Evolutionary conservation across 2,888 invertebrate genomes (phyloP).

Genomic region (Papilio protenor): DNA sequence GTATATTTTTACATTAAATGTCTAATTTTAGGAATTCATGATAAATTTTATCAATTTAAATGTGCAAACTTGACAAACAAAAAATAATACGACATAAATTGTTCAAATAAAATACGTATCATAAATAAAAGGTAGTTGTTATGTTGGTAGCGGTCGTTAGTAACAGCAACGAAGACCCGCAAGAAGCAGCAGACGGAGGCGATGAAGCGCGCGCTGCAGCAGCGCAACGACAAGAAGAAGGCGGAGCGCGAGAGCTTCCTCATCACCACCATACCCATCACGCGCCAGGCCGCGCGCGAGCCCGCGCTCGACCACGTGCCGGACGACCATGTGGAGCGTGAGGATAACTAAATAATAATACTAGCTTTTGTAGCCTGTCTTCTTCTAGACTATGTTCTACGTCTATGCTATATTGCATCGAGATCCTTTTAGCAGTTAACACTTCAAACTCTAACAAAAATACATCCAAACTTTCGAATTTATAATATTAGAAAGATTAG

Average conservation of each 20-base stretch:
- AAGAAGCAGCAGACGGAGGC: slow-evolving; percentile 99
- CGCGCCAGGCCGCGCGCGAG: slow-evolving; percentile 97
- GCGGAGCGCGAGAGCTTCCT: slow-evolving; percentile 98
- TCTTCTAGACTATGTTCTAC: no score
- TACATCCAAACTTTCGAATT: no score
- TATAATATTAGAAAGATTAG: no score
- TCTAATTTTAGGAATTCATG: not conserved
- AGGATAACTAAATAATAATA: slow-evolving; percentile 44
- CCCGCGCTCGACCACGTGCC: slow-evolving; percentile 94
- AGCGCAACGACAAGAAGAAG: slow-evolving; percentile 97
- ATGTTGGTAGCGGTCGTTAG: slow-evolving; percentile 91
- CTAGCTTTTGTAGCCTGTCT: not conserved
- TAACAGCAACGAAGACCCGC: slow-evolving; percentile 99
- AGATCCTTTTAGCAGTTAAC: no score
- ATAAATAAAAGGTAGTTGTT: not conserved
- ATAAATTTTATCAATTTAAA: no score
- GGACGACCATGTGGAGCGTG: slow-evolving; percentile 94
- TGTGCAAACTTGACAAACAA: no score
- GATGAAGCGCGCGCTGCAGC: slow-evolving; percentile 96
- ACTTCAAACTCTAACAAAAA: no score
- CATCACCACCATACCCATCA: slow-evolving; percentile 97
- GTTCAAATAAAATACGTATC: no score
- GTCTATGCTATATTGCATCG: no score
- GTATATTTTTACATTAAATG: slow-evolving; percentile 24
- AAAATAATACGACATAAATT: no score